These are phyloP conservation scores for Pristionchus maxplancki DNA, from an alignment of 2,888 invertebrate species.

Conservation along the genomic window DNA sequence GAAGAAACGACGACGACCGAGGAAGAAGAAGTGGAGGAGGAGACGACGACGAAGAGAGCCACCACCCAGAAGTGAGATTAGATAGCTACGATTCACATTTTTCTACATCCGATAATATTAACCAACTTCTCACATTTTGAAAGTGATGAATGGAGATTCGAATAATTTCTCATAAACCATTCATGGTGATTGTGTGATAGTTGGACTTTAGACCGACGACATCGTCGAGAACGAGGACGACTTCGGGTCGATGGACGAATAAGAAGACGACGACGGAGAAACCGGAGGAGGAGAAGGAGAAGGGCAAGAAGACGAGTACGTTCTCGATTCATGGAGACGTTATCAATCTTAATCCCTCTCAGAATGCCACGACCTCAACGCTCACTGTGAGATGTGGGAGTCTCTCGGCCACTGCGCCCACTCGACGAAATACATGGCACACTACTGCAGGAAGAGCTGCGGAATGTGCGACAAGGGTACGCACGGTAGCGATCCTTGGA, in stretches of 20 bases:
- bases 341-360: background rate
- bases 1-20: constrained; percentile 47
- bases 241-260: background rate
- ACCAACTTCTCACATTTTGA: too few species aligned
- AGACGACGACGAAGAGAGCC: background rate
- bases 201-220: background rate
- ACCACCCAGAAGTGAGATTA: background rate
- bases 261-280: constrained; percentile 37
- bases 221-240: constrained; percentile 20
- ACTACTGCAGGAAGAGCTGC: constrained; percentile 76
- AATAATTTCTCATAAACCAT: too few species aligned
- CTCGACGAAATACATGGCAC: constrained; percentile 77
- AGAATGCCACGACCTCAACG: constrained; percentile 77
- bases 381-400: constrained; percentile 78
- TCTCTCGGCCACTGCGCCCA: constrained; percentile 77
- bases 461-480: constrained; percentile 59
- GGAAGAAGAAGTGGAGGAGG: constrained; percentile 27
- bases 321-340: background rate
- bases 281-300: constrained; percentile 48
- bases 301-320: constrained; percentile 60
- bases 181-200: too few species aligned
- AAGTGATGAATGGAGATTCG: too few species aligned
- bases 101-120: background rate
- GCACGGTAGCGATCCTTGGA: background rate
- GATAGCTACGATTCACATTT: background rate